These are phyloP conservation scores for Bufotes viridis DNA, from an alignment of 2,797 vertebrate genomes.

Conservation along the genomic window DNA sequence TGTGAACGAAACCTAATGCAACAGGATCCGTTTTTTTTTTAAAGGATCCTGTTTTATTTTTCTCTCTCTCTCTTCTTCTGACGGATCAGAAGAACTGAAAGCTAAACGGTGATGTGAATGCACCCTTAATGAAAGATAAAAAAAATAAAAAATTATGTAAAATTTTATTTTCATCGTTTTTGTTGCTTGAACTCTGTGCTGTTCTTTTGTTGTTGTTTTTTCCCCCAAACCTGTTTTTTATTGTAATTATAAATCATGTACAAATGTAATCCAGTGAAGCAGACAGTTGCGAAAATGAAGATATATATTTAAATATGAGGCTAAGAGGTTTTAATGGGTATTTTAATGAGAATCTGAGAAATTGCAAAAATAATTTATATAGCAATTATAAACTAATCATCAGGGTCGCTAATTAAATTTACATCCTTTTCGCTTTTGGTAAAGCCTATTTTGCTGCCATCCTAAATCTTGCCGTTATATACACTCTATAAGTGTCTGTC, in stretches of 20 bases:
- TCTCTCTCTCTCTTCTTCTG: too few relatives aligned
- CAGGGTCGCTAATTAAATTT: conserved; percentile 59
- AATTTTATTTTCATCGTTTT: background rate
- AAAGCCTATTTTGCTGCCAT: conserved; percentile 43
- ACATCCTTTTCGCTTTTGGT: conserved; percentile 46
- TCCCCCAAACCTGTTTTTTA: background rate
- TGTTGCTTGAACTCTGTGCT: background rate
- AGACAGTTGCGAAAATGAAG: conserved; percentile 54
- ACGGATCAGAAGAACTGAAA: too few relatives aligned
- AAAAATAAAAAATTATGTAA: background rate
- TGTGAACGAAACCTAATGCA: too few relatives aligned
- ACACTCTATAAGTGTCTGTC: conserved; percentile 13
- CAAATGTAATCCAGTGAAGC: conserved; percentile 12
- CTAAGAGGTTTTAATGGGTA: conserved; percentile 59
- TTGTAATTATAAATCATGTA: conserved; percentile 32
- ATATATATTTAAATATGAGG: conserved; percentile 59
- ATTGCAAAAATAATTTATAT: conserved; percentile 61
- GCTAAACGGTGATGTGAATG: too few relatives aligned
- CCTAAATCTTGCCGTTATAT: conserved; percentile 40
- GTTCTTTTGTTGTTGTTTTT: background rate
- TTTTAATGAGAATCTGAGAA: conserved; percentile 54
- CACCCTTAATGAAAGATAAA: background rate
- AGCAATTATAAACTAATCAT: conserved; percentile 61
- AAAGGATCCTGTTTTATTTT: too few relatives aligned
- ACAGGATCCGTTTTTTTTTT: too few relatives aligned